Evolutionary conservation across 2,797 vertebrate species (phyloP).

Genomic region (Typhlichthys subterraneus): DNA sequence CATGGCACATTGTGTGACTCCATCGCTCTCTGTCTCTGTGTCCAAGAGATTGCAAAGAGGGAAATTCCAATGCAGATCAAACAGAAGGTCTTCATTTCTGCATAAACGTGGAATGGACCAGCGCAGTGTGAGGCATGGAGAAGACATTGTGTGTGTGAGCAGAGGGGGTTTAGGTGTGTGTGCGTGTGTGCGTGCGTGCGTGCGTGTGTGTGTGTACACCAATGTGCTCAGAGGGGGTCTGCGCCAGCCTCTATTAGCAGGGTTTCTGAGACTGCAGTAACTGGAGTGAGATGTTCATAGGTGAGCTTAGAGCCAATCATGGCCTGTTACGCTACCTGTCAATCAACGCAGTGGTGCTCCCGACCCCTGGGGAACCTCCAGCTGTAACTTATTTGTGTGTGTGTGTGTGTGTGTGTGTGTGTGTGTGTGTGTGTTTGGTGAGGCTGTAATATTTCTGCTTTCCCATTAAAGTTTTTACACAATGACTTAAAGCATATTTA

Average conservation of each 20-base stretch:
- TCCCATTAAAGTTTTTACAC: conserved; percentile 35
- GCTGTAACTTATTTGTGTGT: conserved; percentile 42
- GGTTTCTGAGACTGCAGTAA: conserved; percentile 30
- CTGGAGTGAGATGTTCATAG: conserved; percentile 56
- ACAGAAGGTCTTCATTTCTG: conserved; percentile 72
- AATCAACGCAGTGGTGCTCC: conserved; percentile 63
- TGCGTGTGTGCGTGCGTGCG: conserved; percentile 14
- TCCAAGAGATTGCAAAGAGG: conserved; percentile 55
- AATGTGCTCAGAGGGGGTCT: conserved; percentile 1
- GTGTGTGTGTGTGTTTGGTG: conserved; percentile 10
- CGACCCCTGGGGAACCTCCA: conserved; percentile 45
- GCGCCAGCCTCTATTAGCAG: conserved; percentile 18
- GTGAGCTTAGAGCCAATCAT: conserved; percentile 76
- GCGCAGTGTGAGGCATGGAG: conserved; percentile 50
- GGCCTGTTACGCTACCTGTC: conserved; percentile 68
- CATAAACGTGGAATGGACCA: conserved; percentile 47
- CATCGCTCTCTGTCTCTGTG: conserved; percentile 45
- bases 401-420: conserved; percentile 26
- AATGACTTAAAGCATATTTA: conserved; percentile 21
- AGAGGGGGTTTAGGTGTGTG: conserved; percentile 26
- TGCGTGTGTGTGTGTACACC: conserved; percentile 2
- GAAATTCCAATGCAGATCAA: conserved; percentile 77
- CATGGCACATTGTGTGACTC: conserved; percentile 63
- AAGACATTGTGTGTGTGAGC: conserved; percentile 40
- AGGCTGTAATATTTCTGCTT: conserved; percentile 36